A percentile compares a stretch with the other conserved stretches of the same genome.
Evolutionary conservation across 2,888 invertebrate genomes (phyloP).

Genomic region (Chaetoderma sp.): DNA sequence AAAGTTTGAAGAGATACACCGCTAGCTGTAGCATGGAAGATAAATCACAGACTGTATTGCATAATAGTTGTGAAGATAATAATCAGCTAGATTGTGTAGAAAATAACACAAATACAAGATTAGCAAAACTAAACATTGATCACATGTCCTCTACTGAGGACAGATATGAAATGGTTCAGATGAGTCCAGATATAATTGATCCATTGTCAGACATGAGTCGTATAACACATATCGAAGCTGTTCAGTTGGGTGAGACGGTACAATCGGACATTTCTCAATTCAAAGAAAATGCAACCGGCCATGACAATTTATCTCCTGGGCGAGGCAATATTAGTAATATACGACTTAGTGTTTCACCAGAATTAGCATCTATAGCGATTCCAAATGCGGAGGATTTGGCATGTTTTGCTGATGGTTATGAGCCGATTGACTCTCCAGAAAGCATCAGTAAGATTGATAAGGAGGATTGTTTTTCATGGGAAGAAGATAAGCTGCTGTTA

Average conservation of each 20-base stretch:
- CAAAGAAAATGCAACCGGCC: not conserved
- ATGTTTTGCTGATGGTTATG: slow-evolving; percentile 28
- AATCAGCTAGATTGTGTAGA: slow-evolving; percentile 7
- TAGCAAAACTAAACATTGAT: not conserved
- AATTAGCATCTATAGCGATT: not conserved
- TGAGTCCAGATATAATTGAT: not conserved
- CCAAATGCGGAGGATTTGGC: not conserved
- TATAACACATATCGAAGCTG: slow-evolving; percentile 47
- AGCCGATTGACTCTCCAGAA: slow-evolving; percentile 61
- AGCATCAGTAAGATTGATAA: slow-evolving; percentile 58
- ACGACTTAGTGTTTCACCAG: too few relatives aligned
- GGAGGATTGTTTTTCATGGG: slow-evolving; percentile 64
- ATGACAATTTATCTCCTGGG: not conserved
- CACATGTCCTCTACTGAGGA: not conserved
- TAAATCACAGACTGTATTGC: not conserved
- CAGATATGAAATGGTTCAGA: not conserved
- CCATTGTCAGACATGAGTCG: slow-evolving; percentile 32
- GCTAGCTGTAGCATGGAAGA: not conserved
- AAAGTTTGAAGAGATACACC: too few relatives aligned
- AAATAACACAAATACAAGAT: not conserved
- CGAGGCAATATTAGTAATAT: too few relatives aligned
- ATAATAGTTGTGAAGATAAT: slow-evolving; percentile 1
- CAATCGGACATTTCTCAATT: not conserved
- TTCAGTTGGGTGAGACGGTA: slow-evolving; percentile 31
- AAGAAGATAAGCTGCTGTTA: slow-evolving; percentile 59